phyloP scores from a whole-genome alignment of 1,140 invertebrate genomes.

The Cherax destructor region DNA sequence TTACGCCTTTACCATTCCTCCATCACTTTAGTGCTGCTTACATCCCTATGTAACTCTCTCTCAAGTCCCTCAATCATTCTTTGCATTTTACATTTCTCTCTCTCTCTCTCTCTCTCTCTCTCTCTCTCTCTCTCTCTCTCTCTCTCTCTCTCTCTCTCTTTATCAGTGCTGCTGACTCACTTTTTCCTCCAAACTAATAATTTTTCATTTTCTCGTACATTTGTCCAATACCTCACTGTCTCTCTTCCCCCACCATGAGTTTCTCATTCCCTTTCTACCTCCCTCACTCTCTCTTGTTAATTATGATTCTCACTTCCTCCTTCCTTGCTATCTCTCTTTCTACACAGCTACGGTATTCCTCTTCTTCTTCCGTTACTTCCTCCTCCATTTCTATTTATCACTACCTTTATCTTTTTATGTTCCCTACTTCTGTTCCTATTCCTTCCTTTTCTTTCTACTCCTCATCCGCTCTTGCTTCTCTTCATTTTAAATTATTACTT shows the following conservation, averaged over 20 bases:
- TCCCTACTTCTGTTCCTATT: not conserved
- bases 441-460: too few species aligned
- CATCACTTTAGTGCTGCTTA: not conserved
- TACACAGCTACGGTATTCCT: not conserved
- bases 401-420: not conserved
- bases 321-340: not conserved
- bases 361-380: not conserved
- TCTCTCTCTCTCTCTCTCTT: conserved; percentile 12
- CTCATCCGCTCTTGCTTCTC: not conserved
- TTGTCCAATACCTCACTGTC: not conserved
- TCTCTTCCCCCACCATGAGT: not conserved
- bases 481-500: not conserved
- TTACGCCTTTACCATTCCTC: not conserved
- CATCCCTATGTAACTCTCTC: conserved; percentile 4
- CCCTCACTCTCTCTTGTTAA: not conserved
- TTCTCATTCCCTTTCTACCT: not conserved
- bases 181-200: not conserved
- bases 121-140: conserved; percentile 12
- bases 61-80: not conserved
- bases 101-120: not conserved
- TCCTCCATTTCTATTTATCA: not conserved
- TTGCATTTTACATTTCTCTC: not conserved
- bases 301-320: not conserved
- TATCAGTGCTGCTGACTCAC: not conserved
- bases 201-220: not conserved